Evolutionary conservation across 2,888 invertebrate genomes (phyloP).

Genomic region (Drosophila yooni): DNA sequence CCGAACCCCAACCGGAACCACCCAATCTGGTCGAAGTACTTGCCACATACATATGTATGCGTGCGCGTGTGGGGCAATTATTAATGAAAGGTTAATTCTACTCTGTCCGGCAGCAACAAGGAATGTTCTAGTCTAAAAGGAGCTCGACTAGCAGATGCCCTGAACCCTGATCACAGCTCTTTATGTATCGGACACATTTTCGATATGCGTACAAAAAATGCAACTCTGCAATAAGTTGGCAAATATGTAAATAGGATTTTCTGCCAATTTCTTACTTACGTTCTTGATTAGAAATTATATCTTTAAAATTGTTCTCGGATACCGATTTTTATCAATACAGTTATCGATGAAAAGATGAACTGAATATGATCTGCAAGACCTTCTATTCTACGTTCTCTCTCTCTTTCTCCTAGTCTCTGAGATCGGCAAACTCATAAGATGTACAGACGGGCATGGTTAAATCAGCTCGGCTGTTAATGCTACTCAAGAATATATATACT

Average conservation of each 20-base stretch:
- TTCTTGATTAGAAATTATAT: not conserved
- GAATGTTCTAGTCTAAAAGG: not conserved
- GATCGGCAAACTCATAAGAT: too few relatives aligned
- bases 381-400: not conserved
- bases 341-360: not conserved
- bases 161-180: not conserved
- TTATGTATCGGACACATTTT: not conserved
- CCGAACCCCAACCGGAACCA: not conserved
- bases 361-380: not conserved
- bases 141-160: not conserved
- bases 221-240: not conserved
- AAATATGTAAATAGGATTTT: not conserved
- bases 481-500: not conserved
- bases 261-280: not conserved
- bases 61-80: slow-evolving; percentile 33
- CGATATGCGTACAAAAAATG: not conserved
- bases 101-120: not conserved
- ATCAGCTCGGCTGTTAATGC: not conserved
- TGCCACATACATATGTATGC: not conserved
- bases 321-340: not conserved
- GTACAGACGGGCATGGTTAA: not conserved
- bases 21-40: slow-evolving; percentile 2
- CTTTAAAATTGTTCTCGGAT: not conserved
- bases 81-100: slow-evolving; percentile 43
- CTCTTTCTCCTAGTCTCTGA: too few relatives aligned